Evolutionary conservation across 2,113 vertebrate genomes (phyloP).

Genomic region (Scophthalmus maximus): DNA sequence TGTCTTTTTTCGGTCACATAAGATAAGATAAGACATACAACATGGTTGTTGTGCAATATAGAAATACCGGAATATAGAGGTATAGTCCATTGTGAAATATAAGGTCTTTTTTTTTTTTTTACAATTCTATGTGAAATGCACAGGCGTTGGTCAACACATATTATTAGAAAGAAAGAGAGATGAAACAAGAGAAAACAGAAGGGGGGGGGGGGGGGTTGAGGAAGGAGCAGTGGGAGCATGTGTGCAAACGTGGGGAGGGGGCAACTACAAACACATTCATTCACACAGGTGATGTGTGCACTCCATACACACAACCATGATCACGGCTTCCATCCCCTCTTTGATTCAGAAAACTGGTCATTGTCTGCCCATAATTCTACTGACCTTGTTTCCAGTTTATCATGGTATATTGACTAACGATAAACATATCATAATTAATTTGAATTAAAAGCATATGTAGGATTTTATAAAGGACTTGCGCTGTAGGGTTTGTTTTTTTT

Average conservation of each 20-base stretch:
- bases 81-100: no score
- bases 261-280: neutral
- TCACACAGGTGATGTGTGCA: neutral
- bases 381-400: neutral
- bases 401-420: neutral
- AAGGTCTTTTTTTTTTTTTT: no score
- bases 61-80: no score
- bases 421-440: no score
- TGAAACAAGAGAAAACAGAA: neutral
- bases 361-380: neutral
- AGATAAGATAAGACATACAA: no score
- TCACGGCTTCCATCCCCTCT: neutral
- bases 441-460: no score
- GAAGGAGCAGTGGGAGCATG: neutral
- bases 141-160: no score
- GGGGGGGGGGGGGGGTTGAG: neutral
- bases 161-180: neutral
- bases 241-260: neutral
- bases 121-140: no score
- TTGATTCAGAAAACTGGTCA: no score
- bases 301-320: neutral
- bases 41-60: no score
- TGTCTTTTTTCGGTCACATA: no score
- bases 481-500: slow-evolving; percentile 1
- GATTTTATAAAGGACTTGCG: neutral